Evolutionary conservation across 2,888 invertebrate genomes (phyloP).

Genomic region (Halictus ligatus): DNA sequence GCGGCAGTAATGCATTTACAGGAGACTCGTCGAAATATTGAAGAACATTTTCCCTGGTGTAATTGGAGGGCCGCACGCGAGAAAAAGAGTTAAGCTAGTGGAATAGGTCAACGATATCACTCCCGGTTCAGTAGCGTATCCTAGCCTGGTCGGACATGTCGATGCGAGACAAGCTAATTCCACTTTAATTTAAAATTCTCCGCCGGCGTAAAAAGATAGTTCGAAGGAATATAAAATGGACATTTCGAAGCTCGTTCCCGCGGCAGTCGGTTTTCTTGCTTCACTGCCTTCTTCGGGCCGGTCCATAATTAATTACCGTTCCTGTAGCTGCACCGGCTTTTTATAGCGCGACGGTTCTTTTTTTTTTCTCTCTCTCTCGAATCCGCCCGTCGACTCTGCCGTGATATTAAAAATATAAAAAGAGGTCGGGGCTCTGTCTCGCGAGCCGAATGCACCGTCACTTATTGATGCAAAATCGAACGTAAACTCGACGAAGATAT

Average conservation of each 20-base stretch:
- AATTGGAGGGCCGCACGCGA: background rate
- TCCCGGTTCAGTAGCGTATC: slow-evolving; percentile 13
- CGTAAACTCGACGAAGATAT: background rate
- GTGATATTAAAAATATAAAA: slow-evolving; percentile 10
- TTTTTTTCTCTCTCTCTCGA: background rate
- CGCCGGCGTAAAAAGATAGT: background rate
- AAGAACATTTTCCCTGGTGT: background rate
- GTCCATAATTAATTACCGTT: slow-evolving; percentile 24
- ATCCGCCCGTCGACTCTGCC: background rate
- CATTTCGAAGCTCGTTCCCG: background rate
- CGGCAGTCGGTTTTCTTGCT: background rate
- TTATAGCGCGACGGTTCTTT: background rate
- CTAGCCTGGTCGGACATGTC: slow-evolving; percentile 12
- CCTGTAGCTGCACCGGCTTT: background rate
- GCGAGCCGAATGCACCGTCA: background rate
- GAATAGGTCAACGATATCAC: slow-evolving; percentile 1
- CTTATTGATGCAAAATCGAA: slow-evolving; percentile 6
- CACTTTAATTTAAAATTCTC: background rate
- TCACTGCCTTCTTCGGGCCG: background rate
- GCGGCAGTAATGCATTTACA: background rate
- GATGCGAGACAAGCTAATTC: background rate
- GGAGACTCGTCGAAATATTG: background rate
- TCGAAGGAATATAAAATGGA: slow-evolving; percentile 1
- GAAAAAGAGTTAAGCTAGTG: background rate
- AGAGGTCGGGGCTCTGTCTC: no score